Percentiles rank a stretch among this genome's conserved stretches.
Conservation (phyloP, 2,113 vertebrate genomes). For the Scomber scombrus region DNA sequence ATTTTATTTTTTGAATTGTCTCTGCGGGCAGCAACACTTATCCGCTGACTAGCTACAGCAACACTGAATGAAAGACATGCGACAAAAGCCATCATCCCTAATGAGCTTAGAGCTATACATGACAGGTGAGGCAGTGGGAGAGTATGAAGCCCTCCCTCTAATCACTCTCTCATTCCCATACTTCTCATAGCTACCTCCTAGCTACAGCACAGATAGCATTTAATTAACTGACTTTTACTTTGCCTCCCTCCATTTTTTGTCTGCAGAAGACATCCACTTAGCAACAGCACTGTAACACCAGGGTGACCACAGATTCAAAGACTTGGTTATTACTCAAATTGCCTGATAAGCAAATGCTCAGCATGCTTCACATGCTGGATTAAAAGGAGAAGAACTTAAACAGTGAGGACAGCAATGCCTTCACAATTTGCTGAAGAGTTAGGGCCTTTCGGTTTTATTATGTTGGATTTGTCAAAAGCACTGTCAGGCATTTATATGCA, state of each 20-base stretch:
- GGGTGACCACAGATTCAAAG: conserved; percentile 31
- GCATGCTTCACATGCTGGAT: not conserved
- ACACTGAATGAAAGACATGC: conserved; percentile 6
- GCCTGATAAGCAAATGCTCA: conserved; percentile 21
- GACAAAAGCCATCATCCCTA: conserved; percentile 25
- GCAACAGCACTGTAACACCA: conserved; percentile 41
- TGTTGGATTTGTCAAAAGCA: not conserved
- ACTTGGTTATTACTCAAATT: conserved; percentile 46
- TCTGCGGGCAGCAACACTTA: not conserved
- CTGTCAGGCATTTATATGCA: not conserved
- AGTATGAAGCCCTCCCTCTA: conserved; percentile 8
- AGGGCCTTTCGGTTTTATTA: not conserved
- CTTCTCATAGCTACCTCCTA: conserved; percentile 30
- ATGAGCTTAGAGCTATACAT: conserved; percentile 47
- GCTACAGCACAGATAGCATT: conserved; percentile 35
- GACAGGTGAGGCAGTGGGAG: conserved; percentile 29
- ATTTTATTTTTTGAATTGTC: not conserved
- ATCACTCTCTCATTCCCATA: conserved; percentile 38
- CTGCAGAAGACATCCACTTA: conserved; percentile 46
- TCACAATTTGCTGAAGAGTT: not conserved
- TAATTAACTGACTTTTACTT: conserved; percentile 63
- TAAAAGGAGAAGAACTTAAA: conserved; percentile 8
- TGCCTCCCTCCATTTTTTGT: conserved; percentile 32
- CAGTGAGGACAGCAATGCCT: not conserved
- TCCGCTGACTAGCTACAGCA: not conserved